These are phyloP conservation scores for Mayetiola destructor DNA, from an alignment of 2,888 invertebrate species.

Conservation along the genomic window DNA sequence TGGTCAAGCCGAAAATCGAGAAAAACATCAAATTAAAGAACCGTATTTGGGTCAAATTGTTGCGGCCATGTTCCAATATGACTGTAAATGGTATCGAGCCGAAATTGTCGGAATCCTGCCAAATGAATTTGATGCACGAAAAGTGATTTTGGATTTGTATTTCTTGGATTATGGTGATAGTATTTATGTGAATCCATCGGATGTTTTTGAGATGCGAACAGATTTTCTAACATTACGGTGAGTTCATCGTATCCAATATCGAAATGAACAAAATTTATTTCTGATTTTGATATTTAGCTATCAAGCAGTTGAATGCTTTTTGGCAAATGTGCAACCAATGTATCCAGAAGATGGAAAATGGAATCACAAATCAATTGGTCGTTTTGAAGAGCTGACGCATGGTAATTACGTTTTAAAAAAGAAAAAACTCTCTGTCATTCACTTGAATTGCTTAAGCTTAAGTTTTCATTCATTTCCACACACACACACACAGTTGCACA, in stretches of 20 bases:
- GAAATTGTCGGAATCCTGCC: constrained; percentile 32
- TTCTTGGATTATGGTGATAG: constrained; percentile 83
- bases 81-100: constrained; percentile 66
- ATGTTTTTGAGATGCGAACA: constrained; percentile 58
- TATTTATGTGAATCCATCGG: constrained; percentile 47
- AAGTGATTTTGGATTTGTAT: constrained; percentile 53
- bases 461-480: too few species aligned
- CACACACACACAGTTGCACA: constrained; percentile 6
- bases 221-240: constrained; percentile 40
- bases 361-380: constrained; percentile 46
- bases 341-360: constrained; percentile 37
- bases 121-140: constrained; percentile 46
- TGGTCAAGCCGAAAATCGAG: constrained; percentile 45
- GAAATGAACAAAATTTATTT: neutral
- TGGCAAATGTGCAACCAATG: constrained; percentile 55
- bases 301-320: constrained; percentile 77
- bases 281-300: constrained; percentile 24
- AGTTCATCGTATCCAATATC: neutral
- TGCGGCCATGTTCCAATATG: constrained; percentile 67
- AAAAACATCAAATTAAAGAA: constrained; percentile 42
- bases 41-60: constrained; percentile 63
- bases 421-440: too few species aligned
- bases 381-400: constrained; percentile 56
- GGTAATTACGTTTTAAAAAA: constrained; percentile 33
- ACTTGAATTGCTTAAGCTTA: too few species aligned